Evolutionary conservation across 2,888 invertebrate species (phyloP), one percentile per base, ranked within the genome.

Genomic region (Cryptus viduatorius): DNA sequence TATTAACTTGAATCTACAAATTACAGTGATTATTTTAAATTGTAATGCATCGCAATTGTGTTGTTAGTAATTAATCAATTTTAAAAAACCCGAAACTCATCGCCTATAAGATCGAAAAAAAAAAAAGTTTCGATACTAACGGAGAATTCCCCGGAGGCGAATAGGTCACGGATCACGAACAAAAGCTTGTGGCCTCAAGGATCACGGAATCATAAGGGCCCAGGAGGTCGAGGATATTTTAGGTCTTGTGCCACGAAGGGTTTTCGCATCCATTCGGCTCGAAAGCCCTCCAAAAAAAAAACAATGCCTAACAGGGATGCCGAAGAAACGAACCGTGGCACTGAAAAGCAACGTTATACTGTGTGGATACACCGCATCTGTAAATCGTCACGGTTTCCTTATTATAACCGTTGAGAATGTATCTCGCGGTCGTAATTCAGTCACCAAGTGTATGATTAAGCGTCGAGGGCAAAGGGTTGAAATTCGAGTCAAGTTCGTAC

Each of bases 401-500:
- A 73, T 73, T 75, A 46, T 16, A 56, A 46, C 42, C 19, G 24
- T 14, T 31, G 4, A 5, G 29, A 31, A 14, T n/a, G 14, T 12
- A 29, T 1, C 29, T 10, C 24, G 1, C 1, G n/a, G 12, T 14
- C 24, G 44, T 61, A n/a, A 73, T 73, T 73, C 16, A 31, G 31
- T 29, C n/a, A 1, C 29, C 14, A 10, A 61, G 4, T 19, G 46
- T 29, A 16, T 14, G 68, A 79, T 71, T 42, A 79, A 65, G 42
- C 19, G 50, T 19, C 71, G 56, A 31, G 72, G 42, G 53, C 48
- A 76, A 88, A 90, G 89, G 89, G 89, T 91, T 90, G 88, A 90
- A 89, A 89, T 89, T 87, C 85, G 87, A 90, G 88, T 83, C 82
- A 87, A 89, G 87, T 88, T 90, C 88, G 90, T 89, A 89, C 90